phyloP scores from a whole-genome alignment of 2,888 invertebrate species.

The Zelleria hepariella region DNA sequence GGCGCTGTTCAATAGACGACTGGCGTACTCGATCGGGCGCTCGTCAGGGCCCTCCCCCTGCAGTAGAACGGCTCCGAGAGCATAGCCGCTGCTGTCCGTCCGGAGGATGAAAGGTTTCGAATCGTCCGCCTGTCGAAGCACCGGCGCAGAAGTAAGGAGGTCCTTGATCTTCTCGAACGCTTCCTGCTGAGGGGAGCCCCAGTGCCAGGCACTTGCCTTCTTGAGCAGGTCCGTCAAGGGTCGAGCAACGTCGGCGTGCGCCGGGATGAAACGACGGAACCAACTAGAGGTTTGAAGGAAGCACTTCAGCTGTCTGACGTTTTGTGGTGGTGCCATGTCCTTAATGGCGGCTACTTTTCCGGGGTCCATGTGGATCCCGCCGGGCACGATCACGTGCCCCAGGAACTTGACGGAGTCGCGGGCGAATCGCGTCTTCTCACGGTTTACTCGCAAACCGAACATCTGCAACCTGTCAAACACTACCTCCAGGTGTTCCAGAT shows the following conservation, averaged over 20 bases:
- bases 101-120: slow-evolving; percentile 16
- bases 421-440: slow-evolving; percentile 23
- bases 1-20: slow-evolving; percentile 19
- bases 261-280: too few relatives aligned
- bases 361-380: slow-evolving; percentile 21
- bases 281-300: too few relatives aligned
- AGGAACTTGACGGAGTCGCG: slow-evolving; percentile 22
- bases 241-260: too few relatives aligned
- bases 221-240: too few relatives aligned
- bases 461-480: slow-evolving; percentile 19
- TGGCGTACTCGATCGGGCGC: slow-evolving; percentile 21
- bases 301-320: too few relatives aligned
- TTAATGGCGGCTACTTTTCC: slow-evolving; percentile 22
- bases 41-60: too few relatives aligned
- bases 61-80: too few relatives aligned
- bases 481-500: slow-evolving; percentile 21
- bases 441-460: slow-evolving; percentile 20
- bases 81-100: slow-evolving; percentile 26
- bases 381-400: slow-evolving; percentile 23
- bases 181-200: slow-evolving; percentile 10
- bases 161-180: slow-evolving; percentile 15
- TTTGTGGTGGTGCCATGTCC: slow-evolving; percentile 15
- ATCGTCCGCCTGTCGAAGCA: slow-evolving; percentile 18
- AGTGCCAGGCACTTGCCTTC: slow-evolving; percentile 20
- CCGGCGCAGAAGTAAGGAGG: slow-evolving; percentile 15